These are phyloP conservation scores for Saturnia pavonia DNA, from an alignment of 2,888 invertebrate species.

Conservation along the genomic window DNA sequence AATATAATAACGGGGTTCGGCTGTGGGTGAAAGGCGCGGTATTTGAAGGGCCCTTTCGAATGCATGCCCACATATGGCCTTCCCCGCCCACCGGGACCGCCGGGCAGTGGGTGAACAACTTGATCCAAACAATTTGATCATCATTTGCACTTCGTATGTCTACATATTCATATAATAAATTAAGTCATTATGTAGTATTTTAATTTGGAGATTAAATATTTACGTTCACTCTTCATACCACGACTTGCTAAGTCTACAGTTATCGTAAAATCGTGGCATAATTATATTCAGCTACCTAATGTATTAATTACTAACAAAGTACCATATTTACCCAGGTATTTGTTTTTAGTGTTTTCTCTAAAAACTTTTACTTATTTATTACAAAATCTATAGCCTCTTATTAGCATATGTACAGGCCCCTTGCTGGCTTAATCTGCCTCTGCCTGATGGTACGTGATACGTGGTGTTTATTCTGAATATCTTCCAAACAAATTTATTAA, in stretches of 20 bases:
- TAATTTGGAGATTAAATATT: neutral
- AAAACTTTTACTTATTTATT: too few relatives aligned
- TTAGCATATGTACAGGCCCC: too few relatives aligned
- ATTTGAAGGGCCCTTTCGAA: slow-evolving; percentile 32
- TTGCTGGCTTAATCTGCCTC: too few relatives aligned
- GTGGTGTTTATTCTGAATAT: too few relatives aligned
- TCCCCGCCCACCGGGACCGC: slow-evolving; percentile 33
- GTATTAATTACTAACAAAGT: too few relatives aligned
- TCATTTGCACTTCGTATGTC: neutral
- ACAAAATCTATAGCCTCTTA: too few relatives aligned
- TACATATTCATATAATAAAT: neutral
- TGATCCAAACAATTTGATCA: neutral
- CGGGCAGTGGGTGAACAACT: slow-evolving; percentile 15
- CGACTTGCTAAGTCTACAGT: neutral
- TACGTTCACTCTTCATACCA: neutral
- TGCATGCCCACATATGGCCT: slow-evolving; percentile 50
- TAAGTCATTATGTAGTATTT: neutral
- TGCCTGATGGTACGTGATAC: too few relatives aligned
- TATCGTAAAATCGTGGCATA: neutral
- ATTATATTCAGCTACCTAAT: too few relatives aligned
- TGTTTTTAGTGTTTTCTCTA: too few relatives aligned
- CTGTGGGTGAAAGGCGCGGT: slow-evolving; percentile 32
- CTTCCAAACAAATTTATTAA: neutral
- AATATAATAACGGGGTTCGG: slow-evolving; percentile 23
- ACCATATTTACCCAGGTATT: too few relatives aligned